Conservation (phyloP, 2,113 vertebrate species). For the Nannobrachium achirus region DNA sequence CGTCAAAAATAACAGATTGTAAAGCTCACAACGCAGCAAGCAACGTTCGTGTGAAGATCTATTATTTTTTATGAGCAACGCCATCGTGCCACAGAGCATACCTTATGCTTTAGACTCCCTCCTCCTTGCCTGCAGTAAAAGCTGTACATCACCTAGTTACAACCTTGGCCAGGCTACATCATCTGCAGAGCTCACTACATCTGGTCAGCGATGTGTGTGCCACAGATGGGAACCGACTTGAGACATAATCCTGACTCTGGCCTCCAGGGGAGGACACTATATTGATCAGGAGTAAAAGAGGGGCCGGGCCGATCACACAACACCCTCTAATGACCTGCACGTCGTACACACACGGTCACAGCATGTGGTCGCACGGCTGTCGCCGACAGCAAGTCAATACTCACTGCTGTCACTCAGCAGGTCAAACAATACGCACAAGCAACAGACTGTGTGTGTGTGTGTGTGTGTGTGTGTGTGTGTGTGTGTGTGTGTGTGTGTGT, state of each 20-base stretch:
- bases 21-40: too few species aligned
- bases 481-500: slow-evolving; percentile 10
- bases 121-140: too few species aligned
- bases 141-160: too few species aligned
- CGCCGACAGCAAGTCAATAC: slow-evolving; percentile 42
- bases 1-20: too few species aligned
- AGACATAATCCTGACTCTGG: neutral
- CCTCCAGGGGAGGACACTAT: slow-evolving; percentile 23
- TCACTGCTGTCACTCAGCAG: slow-evolving; percentile 53
- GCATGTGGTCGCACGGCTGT: slow-evolving; percentile 33
- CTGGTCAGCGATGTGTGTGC: neutral
- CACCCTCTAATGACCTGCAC: slow-evolving; percentile 37
- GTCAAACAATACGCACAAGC: slow-evolving; percentile 27
- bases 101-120: too few species aligned
- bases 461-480: slow-evolving; percentile 29
- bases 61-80: too few species aligned
- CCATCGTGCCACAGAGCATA: too few species aligned
- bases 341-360: slow-evolving; percentile 16
- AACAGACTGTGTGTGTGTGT: neutral
- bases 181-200: neutral
- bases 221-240: neutral
- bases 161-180: neutral
- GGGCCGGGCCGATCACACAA: slow-evolving; percentile 34
- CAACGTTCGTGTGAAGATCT: too few species aligned
- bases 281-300: slow-evolving; percentile 48